phyloP scores from a whole-genome alignment of 2,888 invertebrate species.

The Diaprepes abbreviatus region DNA sequence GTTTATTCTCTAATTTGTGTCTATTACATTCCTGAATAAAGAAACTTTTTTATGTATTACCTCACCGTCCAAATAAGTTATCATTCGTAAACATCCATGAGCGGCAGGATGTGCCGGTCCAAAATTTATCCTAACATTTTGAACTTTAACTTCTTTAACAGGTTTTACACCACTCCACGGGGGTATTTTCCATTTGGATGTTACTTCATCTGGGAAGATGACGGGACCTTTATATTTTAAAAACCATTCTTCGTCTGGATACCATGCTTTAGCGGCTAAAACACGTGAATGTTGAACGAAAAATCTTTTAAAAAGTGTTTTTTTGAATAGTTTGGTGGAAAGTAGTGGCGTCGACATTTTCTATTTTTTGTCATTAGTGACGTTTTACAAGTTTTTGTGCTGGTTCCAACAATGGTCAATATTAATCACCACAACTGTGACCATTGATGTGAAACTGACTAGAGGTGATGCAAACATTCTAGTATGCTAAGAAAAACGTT shows the following conservation, averaged over 20 bases:
- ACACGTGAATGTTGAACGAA: too few relatives aligned
- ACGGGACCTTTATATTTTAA: constrained; percentile 72
- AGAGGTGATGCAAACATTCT: too few relatives aligned
- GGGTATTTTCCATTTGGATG: constrained; percentile 56
- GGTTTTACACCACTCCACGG: constrained; percentile 43
- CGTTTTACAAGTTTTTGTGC: too few relatives aligned
- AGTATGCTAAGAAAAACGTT: too few relatives aligned
- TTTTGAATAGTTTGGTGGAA: background rate
- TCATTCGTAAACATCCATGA: constrained; percentile 87
- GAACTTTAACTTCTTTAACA: constrained; percentile 49
- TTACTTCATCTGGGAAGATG: constrained; percentile 71
- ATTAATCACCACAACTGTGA: too few relatives aligned
- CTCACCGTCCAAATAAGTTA: constrained; percentile 87
- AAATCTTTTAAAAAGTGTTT: background rate
- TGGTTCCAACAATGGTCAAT: too few relatives aligned
- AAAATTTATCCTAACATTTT: constrained; percentile 74
- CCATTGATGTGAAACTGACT: too few relatives aligned
- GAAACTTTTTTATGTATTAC: too few relatives aligned
- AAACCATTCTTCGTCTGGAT: constrained; percentile 75
- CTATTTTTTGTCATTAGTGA: background rate
- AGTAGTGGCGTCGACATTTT: background rate
- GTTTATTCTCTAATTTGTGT: too few relatives aligned
- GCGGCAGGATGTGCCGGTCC: constrained; percentile 94
- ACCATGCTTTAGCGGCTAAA: constrained; percentile 68
- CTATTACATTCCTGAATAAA: too few relatives aligned